Percentiles rank a stretch among this genome's conserved stretches.
Conservation (phyloP, 2,797 vertebrate genomes). For the Sebastes jordani region DNA sequence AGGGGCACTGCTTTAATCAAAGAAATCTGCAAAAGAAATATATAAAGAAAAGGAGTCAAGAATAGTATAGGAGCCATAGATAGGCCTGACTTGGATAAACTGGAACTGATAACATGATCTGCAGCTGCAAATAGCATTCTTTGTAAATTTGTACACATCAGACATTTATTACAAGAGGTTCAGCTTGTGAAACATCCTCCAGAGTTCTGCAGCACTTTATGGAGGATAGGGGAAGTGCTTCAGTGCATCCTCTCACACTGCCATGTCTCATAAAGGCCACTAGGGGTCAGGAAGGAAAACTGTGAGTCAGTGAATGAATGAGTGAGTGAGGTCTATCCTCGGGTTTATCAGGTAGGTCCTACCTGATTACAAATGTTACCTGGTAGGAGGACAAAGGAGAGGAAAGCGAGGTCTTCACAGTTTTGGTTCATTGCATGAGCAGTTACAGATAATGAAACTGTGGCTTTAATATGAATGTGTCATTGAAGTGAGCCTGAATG, state of each 20-base stretch:
- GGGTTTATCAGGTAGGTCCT: neutral
- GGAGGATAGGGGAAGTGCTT: no score
- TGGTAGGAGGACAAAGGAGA: neutral
- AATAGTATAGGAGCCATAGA: no score
- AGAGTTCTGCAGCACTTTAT: no score
- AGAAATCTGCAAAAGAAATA: neutral
- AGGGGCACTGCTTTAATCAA: neutral
- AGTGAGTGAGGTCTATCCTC: neutral
- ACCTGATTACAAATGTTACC: no score
- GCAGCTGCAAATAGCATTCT: neutral
- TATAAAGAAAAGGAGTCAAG: neutral
- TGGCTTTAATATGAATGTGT: neutral
- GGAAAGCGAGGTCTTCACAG: neutral
- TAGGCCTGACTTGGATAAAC: neutral
- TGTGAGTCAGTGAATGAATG: neutral
- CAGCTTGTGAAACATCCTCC: neutral
- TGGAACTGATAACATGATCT: neutral
- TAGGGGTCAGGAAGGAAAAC: slow-evolving; percentile 25
- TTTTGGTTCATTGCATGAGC: neutral
- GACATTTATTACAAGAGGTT: neutral
- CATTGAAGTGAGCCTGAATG: neutral
- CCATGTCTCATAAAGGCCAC: neutral
- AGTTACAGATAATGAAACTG: neutral
- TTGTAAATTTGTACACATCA: neutral
- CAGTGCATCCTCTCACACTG: neutral